Conservation (phyloP, 2,113 vertebrate species). For the Fulica atra region DNA sequence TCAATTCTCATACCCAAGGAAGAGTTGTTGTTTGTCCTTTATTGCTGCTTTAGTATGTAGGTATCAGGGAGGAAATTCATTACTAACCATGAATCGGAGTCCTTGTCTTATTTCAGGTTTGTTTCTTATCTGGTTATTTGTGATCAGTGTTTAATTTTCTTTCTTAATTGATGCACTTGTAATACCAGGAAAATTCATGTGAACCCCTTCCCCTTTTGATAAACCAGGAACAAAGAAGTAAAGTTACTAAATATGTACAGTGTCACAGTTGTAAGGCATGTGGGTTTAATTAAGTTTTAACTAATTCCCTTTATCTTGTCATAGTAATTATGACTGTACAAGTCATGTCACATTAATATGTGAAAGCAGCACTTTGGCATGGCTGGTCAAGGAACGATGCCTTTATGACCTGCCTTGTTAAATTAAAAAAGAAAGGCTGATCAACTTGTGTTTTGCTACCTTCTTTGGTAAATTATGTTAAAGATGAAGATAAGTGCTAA, state of each 20-base stretch:
- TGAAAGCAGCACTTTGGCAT: constrained; percentile 65
- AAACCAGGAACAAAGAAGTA: constrained; percentile 50
- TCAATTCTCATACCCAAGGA: neutral
- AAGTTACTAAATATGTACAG: constrained; percentile 49
- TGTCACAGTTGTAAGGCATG: constrained; percentile 57
- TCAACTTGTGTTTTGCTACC: constrained; percentile 53
- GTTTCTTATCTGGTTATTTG: constrained; percentile 60
- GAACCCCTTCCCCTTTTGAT: constrained; percentile 11
- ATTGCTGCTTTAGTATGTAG: neutral
- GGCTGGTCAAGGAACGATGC: constrained; percentile 63
- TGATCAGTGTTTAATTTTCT: constrained; percentile 39
- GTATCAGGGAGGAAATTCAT: constrained; percentile 4
- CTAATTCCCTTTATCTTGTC: constrained; percentile 77
- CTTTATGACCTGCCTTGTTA: constrained; percentile 60
- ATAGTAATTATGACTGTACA: constrained; percentile 69
- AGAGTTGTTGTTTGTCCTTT: neutral
- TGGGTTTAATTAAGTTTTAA: constrained; percentile 79
- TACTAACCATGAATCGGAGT: neutral
- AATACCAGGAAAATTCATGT: constrained; percentile 8
- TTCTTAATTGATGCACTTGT: constrained; percentile 49
- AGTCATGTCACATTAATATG: constrained; percentile 69
- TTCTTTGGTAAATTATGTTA: constrained; percentile 66
- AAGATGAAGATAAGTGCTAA: constrained; percentile 58
- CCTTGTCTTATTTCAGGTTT: constrained; percentile 38
- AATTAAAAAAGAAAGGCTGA: constrained; percentile 68